Percentiles rank a stretch among this genome's conserved stretches.
phyloP scores from a whole-genome alignment of 2,113 vertebrate genomes.

The Erythrocercus mccallii region DNA sequence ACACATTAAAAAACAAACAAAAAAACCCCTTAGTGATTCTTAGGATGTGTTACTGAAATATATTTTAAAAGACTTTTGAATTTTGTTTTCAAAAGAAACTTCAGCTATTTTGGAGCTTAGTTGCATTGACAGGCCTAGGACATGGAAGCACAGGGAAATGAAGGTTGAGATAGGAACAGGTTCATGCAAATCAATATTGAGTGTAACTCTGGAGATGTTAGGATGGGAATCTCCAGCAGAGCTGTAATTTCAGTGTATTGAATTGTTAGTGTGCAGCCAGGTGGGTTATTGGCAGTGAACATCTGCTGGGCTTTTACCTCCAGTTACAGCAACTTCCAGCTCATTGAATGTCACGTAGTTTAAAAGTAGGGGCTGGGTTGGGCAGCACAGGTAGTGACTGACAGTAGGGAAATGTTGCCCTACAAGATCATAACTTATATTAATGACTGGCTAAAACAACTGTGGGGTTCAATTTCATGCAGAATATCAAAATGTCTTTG shows the following conservation, averaged over 20 bases:
- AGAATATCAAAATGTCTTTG: not conserved
- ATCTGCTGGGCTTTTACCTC: not conserved
- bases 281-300: not conserved
- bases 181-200: not conserved
- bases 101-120: not conserved
- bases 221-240: not conserved
- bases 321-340: not conserved
- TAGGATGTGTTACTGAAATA: not conserved
- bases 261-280: not conserved
- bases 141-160: not conserved
- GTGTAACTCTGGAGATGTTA: not conserved
- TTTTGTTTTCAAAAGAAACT: not conserved
- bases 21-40: not conserved
- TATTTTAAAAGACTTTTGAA: not conserved
- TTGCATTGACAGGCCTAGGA: not conserved
- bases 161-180: not conserved
- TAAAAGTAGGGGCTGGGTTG: not conserved
- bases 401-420: not conserved
- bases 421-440: not conserved
- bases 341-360: fast-evolving
- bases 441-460: not conserved
- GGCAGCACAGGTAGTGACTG: not conserved
- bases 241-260: not conserved
- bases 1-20: too few relatives aligned
- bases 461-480: not conserved